Percentiles rank a stretch among this genome's conserved stretches.
Evolutionary conservation across 2,888 invertebrate species (phyloP).

Genomic region (Deladenus siricidicola): DNA sequence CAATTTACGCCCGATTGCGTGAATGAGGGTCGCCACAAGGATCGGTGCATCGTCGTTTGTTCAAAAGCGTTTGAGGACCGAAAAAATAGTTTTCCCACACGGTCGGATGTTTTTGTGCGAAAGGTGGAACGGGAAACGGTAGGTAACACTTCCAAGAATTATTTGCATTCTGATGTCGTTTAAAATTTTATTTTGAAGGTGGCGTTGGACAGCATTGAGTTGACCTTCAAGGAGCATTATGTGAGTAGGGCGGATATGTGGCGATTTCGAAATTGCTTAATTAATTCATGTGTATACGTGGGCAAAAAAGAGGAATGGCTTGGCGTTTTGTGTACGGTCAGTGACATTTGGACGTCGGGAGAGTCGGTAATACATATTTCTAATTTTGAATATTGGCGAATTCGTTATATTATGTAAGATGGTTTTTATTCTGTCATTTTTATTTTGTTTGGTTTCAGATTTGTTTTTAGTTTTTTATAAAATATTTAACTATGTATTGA

Average conservation of each 20-base stretch:
- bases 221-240: conserved; percentile 94
- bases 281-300: conserved; percentile 75
- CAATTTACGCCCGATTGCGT: conserved; percentile 20
- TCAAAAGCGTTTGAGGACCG: conserved; percentile 22
- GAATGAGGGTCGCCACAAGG: conserved; percentile 19
- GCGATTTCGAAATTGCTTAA: conserved; percentile 81
- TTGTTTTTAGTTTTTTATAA: neutral
- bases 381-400: too few species aligned
- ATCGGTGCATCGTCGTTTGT: conserved; percentile 21
- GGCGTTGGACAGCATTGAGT: conserved; percentile 78
- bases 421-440: too few species aligned
- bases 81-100: conserved; percentile 23
- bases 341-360: conserved; percentile 29
- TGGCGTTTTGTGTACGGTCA: conserved; percentile 60
- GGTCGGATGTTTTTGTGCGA: conserved; percentile 22
- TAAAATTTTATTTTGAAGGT: conserved; percentile 21
- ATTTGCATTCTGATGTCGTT: neutral
- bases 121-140: conserved; percentile 18
- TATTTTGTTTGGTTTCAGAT: too few species aligned
- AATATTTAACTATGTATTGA: neutral
- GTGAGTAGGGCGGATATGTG: conserved; percentile 98
- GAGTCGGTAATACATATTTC: too few species aligned
- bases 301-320: conserved; percentile 91
- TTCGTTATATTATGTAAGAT: too few species aligned
- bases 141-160: neutral